Conservation (phyloP, 2,113 vertebrate species). For the Trichomycterus rosablanca region DNA sequence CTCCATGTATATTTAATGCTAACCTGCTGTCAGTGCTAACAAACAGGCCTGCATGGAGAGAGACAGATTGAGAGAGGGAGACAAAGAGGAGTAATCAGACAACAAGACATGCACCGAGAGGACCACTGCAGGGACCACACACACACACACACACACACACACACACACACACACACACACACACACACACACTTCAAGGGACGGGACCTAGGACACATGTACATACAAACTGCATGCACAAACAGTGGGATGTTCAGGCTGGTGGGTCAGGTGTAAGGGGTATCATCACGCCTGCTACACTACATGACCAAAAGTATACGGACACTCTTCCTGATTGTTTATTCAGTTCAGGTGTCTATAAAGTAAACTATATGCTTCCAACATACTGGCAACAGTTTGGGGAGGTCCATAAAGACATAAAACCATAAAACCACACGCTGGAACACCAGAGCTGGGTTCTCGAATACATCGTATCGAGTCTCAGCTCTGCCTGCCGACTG, state of each 20-base stretch:
- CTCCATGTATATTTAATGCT: conserved; percentile 80
- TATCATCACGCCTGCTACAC: too few relatives aligned
- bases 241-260: not conserved
- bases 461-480: too few relatives aligned
- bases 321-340: too few relatives aligned
- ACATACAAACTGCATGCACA: not conserved
- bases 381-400: too few relatives aligned
- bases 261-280: not conserved
- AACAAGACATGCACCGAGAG: conserved; percentile 46
- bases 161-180: conserved; percentile 28
- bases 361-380: too few relatives aligned
- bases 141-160: conserved; percentile 36
- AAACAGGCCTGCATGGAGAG: conserved; percentile 71
- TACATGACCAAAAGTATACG: too few relatives aligned
- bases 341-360: too few relatives aligned
- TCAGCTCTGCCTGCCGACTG: too few relatives aligned
- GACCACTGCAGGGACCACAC: conserved; percentile 48
- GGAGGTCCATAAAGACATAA: too few relatives aligned
- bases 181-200: conserved; percentile 13
- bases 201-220: not conserved
- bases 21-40: conserved; percentile 79
- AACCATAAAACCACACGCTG: too few relatives aligned
- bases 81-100: conserved; percentile 59
- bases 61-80: conserved; percentile 25
- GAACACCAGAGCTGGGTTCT: too few relatives aligned